Percentiles rank a stretch among this genome's conserved stretches.
Conservation (phyloP, 2,888 invertebrate species). For the Clostera curtula region DNA sequence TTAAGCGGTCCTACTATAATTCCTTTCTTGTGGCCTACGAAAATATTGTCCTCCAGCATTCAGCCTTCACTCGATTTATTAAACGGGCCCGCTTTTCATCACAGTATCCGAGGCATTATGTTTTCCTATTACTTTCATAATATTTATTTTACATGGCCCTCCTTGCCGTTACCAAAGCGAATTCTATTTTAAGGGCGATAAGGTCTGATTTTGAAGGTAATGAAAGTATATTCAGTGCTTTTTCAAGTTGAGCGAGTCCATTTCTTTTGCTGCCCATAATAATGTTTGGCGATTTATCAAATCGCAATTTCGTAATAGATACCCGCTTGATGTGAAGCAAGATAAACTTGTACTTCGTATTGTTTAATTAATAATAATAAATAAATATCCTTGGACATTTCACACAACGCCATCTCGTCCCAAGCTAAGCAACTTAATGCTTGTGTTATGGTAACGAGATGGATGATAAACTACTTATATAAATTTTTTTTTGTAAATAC, state of each 20-base stretch:
- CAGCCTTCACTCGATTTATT: conserved; percentile 48
- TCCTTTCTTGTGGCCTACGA: conserved; percentile 1
- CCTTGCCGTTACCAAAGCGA: conserved; percentile 17
- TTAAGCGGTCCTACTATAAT: conserved; percentile 1
- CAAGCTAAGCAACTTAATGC: too few species aligned
- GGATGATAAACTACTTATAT: too few species aligned
- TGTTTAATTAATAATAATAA: too few species aligned
- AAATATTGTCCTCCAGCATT: conserved; percentile 19
- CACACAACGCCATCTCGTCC: too few species aligned
- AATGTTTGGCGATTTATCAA: conserved; percentile 73
- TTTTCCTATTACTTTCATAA: conserved; percentile 58
- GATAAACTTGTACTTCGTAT: conserved; percentile 56
- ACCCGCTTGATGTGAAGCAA: conserved; percentile 61
- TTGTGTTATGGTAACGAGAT: too few species aligned
- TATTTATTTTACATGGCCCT: conserved; percentile 43
- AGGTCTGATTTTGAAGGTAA: conserved; percentile 28
- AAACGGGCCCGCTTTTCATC: conserved; percentile 51
- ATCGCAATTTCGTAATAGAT: conserved; percentile 74
- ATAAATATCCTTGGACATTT: too few species aligned
- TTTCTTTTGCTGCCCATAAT: conserved; percentile 70
- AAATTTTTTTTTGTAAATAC: too few species aligned
- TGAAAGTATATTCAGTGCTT: conserved; percentile 31
- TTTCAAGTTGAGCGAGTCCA: conserved; percentile 61
- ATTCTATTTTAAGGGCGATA: conserved; percentile 25
- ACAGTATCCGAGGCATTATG: conserved; percentile 49